Conservation (phyloP, 2,797 vertebrate species). For the Malacoraja senta region DNA sequence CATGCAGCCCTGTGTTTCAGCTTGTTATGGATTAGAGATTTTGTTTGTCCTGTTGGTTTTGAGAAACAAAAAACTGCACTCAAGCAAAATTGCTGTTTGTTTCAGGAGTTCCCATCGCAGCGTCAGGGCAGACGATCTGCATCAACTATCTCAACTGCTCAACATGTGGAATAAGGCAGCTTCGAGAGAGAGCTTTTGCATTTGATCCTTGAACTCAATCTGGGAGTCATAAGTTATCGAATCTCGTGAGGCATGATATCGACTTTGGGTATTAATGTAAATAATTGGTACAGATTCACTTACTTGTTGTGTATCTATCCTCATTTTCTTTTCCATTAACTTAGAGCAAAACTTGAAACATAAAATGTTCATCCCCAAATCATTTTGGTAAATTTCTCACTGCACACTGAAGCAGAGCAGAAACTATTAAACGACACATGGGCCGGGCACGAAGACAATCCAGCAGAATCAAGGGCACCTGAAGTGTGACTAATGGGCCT, state of each 20-base stretch:
- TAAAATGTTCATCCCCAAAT: not conserved
- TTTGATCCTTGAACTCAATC: not conserved
- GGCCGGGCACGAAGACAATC: no score
- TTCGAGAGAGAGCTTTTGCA: not conserved
- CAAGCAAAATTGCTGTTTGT: not conserved
- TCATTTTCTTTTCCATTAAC: not conserved
- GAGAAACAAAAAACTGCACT: not conserved
- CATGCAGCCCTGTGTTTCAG: not conserved
- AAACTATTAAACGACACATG: no score
- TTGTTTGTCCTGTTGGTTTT: not conserved
- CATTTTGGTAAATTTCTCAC: no score
- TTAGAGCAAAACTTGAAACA: not conserved
- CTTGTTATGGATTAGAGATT: not conserved
- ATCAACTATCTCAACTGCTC: not conserved
- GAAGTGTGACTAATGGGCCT: no score
- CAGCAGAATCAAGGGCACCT: no score
- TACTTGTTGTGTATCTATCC: not conserved
- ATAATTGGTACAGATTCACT: not conserved
- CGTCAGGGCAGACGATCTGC: not conserved
- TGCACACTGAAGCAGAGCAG: no score
- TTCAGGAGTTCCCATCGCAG: not conserved
- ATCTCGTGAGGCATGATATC: not conserved
- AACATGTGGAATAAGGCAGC: not conserved
- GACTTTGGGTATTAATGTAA: not conserved
- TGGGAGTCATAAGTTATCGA: not conserved